phyloP scores from a whole-genome alignment of 2,888 invertebrate genomes.

The Chymomyza fuscimana region DNA sequence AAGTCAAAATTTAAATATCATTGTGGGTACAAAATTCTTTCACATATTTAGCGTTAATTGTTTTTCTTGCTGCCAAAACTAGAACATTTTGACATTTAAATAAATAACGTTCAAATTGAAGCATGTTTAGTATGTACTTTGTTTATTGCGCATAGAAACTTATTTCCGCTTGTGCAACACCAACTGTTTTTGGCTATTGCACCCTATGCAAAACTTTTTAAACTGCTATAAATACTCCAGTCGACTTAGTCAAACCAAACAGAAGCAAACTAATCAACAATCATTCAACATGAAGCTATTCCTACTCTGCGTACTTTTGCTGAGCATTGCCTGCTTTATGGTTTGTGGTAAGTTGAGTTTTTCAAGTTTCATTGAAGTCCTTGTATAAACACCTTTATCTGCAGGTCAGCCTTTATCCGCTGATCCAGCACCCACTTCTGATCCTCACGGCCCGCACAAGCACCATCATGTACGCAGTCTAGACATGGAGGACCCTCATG shows the following conservation, averaged over 20 bases:
- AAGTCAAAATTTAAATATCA: too few relatives aligned
- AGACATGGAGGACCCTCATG: neutral
- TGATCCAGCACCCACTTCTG: neutral
- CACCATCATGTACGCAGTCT: neutral
- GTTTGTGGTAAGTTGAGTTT: conserved; percentile 39
- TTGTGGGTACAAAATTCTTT: neutral
- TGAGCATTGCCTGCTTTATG: conserved; percentile 47
- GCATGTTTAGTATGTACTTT: conserved; percentile 13
- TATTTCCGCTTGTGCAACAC: conserved; percentile 26
- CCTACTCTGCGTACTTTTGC: conserved; percentile 41
- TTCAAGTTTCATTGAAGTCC: neutral
- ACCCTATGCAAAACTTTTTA: neutral
- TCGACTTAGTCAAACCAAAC: neutral
- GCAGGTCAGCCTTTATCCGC: neutral
- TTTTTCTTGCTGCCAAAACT: conserved; percentile 46
- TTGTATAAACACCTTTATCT: neutral
- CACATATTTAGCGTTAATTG: conserved; percentile 14
- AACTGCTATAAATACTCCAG: conserved; percentile 32
- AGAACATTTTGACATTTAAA: conserved; percentile 28
- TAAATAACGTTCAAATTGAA: conserved; percentile 39
- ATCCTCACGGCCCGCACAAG: neutral
- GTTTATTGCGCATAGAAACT: neutral
- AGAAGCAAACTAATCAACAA: conserved; percentile 32
- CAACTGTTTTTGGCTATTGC: conserved; percentile 23
- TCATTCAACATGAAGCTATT: conserved; percentile 48